Base-by-base conservation (phyloP, 2,113 vertebrate genomes). In the Gallinago undulata region DNA sequence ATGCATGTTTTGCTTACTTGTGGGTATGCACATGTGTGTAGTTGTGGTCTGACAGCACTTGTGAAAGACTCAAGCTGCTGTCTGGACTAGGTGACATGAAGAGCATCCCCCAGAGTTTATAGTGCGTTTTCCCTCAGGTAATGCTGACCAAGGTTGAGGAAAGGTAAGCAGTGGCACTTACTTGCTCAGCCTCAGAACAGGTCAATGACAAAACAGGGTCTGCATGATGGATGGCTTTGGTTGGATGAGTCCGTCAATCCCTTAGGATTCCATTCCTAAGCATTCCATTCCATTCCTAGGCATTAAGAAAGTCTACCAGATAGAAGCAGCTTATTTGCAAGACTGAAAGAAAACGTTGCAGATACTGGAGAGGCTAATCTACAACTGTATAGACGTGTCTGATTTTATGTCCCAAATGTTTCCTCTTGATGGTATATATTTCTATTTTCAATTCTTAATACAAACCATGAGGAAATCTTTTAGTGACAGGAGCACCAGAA, bases 51-150 rank as follows among this genome's bases (percentile, higher is more conserved):
- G 24, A 35, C 21, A 77, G 35, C 4, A 9, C 2, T 21, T 3
- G 2, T 5, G 33, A 74, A 60, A 83, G 35, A 18, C 13, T 80
- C 24, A 17, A 39, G 4, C 13, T 91, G 33, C 55, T 77, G 22
- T 47, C 13, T 51, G 43, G 27, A 10, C 4, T 11, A 19, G n/a
- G 8, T 45, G n/a, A 68, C 9, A 35, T 4, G 8, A 74, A 55
- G 27, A 72, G 1, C 2, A 9, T 7, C 8, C 28, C 13, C 1
- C 0, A 11, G 48, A 80, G 11, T 66, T 87, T 30, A 59, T 4
- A 57, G 3, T 19, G 2, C 14, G 7, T 68, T 73, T 80, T 64
- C 19, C 39, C 13, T 50, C 64, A 62, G 19, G 16, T 21, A 41
- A 77, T 74, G 24, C 18, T 60, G 59, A 43, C 8, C 4, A 39